Conservation (phyloP, 2,888 invertebrate species). For the Tiliacea citrago region DNA sequence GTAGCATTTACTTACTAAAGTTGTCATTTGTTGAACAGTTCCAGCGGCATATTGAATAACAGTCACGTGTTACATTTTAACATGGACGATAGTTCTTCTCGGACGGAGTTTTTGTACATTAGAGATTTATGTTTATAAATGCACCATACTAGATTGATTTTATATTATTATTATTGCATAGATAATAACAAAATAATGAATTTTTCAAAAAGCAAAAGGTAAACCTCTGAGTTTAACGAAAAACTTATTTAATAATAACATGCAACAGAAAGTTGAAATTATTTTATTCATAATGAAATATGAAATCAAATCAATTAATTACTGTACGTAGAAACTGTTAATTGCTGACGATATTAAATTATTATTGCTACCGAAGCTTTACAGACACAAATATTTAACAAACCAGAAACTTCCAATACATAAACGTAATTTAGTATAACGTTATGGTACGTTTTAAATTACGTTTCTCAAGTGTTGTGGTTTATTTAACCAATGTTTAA, state of each 20-base stretch:
- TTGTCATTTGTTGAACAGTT: background rate
- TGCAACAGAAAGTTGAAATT: background rate
- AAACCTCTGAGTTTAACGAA: background rate
- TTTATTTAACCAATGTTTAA: background rate
- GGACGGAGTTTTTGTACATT: background rate
- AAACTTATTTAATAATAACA: background rate
- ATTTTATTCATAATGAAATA: background rate
- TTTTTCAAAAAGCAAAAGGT: background rate
- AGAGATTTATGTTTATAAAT: no score
- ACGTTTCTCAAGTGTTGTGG: background rate
- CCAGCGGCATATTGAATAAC: background rate
- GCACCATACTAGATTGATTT: no score
- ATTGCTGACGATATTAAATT: slow-evolving; percentile 18
- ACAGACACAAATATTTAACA: background rate
- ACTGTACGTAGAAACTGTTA: background rate
- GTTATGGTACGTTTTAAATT: background rate
- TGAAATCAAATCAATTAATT: background rate
- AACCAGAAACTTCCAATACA: slow-evolving; percentile 7
- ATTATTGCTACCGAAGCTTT: slow-evolving; percentile 4
- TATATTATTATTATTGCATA: no score
- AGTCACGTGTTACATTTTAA: background rate
- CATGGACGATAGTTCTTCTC: no score
- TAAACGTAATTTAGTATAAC: background rate
- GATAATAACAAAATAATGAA: background rate
- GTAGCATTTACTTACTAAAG: background rate